Base-by-base conservation (phyloP, 2,888 invertebrate species). In the Acleris literana region DNA sequence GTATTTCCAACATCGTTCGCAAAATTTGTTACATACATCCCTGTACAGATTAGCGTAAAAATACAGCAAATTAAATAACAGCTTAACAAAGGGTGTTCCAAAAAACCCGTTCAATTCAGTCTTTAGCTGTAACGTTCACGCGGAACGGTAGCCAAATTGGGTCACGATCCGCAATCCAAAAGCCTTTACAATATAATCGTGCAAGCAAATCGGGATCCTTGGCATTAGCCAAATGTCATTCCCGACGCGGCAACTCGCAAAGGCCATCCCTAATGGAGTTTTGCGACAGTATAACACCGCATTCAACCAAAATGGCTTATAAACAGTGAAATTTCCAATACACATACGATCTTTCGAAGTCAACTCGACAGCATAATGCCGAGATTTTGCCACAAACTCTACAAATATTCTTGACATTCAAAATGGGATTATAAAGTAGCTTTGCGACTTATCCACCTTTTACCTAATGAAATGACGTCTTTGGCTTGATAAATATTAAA, bases 151-250 rank as follows among this genome's bases (percentile, higher is more conserved):
- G 52, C 46, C 39, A 46, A 66, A 66, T 62, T 61, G 29, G 62
- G 62, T 66, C 66, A 62, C 62, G 66, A 66, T 57, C 51, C 66
- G 39, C 66, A 51, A 66, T 66, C 52, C 52, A 51, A 51, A 65
- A 66, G 60, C 68, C 65, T 64, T 71, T 69, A 68, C 68, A 69
- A 68, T 39, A 63, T 55, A 61, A 61, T 56, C 57, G 62, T 62
- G 54, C 56, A 70, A 64, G 62, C 60, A 64, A 74, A 69, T 73
- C 69, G 69, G 67, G 73, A 76, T 78, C 75, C 75, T 71, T 80
- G 82, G 78, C 83, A 82, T 84, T 83, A 76, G 76, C 74, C 66
- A 52, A 55, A 67, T 69, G 68, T 69, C 53, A 69, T 64, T 64
- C 68, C 64, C 60, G 67, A 65, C 63, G 39, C 51, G 62, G 58